These are phyloP conservation scores for Melikaiella ostensackeni DNA, from an alignment of 2,888 invertebrate species.

Conservation along the genomic window DNA sequence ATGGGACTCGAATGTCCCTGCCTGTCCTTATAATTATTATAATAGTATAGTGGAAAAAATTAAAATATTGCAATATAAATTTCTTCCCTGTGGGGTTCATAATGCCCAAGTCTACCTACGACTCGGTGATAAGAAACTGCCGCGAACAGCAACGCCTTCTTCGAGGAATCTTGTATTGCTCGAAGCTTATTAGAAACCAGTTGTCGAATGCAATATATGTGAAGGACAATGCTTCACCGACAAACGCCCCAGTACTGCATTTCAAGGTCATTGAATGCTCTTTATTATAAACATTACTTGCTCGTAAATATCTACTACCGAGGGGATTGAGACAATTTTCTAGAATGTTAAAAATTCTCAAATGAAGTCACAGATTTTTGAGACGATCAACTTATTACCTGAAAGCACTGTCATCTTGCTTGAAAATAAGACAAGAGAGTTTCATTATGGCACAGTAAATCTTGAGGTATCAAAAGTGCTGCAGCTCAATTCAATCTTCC, in stretches of 20 bases:
- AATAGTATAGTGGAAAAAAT: no score
- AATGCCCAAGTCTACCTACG: conserved; percentile 52
- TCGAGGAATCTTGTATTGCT: conserved; percentile 42
- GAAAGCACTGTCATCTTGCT: background rate
- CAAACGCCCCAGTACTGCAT: background rate
- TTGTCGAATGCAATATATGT: conserved; percentile 38
- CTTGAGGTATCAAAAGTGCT: no score
- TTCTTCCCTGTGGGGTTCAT: conserved; percentile 49
- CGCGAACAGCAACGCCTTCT: conserved; percentile 47
- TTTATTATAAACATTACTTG: background rate
- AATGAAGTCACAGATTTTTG: background rate
- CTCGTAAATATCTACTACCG: background rate
- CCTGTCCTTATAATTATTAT: no score
- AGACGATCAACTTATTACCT: background rate
- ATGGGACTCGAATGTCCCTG: no score
- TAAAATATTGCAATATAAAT: background rate
- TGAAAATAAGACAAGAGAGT: background rate
- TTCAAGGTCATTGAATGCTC: conserved; percentile 10
- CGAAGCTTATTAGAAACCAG: conserved; percentile 42
- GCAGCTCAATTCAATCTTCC: no score
- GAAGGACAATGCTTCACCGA: conserved; percentile 25
- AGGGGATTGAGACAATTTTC: background rate
- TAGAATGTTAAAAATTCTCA: background rate
- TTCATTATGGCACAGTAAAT: no score
- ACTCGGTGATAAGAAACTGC: conserved; percentile 58